phyloP scores from a whole-genome alignment of 35 echinoderm and acorn worm genomes.

The Ophiothrix spiculata region DNA sequence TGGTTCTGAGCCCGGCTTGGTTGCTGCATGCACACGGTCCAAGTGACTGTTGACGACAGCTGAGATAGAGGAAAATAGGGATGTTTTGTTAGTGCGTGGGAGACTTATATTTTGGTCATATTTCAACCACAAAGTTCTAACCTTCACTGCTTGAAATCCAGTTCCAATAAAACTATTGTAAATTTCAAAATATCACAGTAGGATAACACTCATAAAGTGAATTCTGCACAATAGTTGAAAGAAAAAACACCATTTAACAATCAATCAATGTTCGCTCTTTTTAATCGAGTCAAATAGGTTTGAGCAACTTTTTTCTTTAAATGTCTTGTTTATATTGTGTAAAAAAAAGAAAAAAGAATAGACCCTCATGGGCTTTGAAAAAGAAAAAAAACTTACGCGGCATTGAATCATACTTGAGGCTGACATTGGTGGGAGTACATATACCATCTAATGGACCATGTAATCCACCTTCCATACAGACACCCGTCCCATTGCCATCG shows the following conservation, averaged over 20 bases:
- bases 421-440: slow-evolving; percentile 36
- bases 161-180: too few species aligned
- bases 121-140: too few species aligned
- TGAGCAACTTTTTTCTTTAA: too few species aligned
- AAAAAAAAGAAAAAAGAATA: too few species aligned
- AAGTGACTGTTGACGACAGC: neutral
- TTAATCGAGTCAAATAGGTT: neutral
- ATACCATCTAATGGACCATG: slow-evolving; percentile 44
- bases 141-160: too few species aligned
- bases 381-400: slow-evolving; percentile 30
- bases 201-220: too few species aligned
- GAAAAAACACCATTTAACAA: neutral
- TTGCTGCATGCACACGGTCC: neutral
- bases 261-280: neutral
- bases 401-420: slow-evolving; percentile 7
- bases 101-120: too few species aligned
- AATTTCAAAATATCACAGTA: too few species aligned
- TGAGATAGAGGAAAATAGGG: neutral
- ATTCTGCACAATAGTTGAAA: neutral
- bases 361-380: too few species aligned
- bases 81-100: too few species aligned
- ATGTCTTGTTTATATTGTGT: too few species aligned
- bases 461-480: slow-evolving; percentile 75
- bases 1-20: neutral
- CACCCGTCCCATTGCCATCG: slow-evolving; percentile 52